phyloP scores from a whole-genome alignment of 2,113 vertebrate genomes.

The Albula glossodonta region DNA sequence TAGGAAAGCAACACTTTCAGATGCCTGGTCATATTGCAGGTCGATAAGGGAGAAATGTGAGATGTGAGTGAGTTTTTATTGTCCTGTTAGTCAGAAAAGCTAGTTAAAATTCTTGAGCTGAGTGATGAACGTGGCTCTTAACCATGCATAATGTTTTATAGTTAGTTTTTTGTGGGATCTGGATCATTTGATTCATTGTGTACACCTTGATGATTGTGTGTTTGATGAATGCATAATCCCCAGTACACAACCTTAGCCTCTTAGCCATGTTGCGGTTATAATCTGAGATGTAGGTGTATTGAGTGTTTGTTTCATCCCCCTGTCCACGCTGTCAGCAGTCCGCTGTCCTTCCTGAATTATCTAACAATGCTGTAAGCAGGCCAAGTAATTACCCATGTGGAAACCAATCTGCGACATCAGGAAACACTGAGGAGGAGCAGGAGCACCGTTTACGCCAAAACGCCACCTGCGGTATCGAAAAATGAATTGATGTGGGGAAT shows the following conservation, averaged over 20 bases:
- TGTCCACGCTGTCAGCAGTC: background rate
- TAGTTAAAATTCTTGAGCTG: background rate
- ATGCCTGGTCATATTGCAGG: too few relatives aligned
- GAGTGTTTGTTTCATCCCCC: background rate
- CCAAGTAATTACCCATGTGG: constrained; percentile 42
- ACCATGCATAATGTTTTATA: background rate
- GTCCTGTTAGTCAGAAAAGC: background rate
- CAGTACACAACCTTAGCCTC: background rate
- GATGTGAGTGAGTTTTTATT: background rate
- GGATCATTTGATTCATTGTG: background rate
- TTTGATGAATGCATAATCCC: constrained; percentile 1
- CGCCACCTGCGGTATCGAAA: background rate
- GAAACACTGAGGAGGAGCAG: constrained; percentile 30
- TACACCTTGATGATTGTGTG: background rate
- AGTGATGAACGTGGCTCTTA: background rate
- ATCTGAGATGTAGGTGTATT: background rate
- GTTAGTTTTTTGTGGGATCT: background rate
- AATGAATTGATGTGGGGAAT: background rate
- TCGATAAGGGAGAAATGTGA: background rate
- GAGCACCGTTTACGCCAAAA: background rate
- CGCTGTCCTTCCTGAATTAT: background rate
- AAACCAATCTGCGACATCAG: constrained; percentile 28
- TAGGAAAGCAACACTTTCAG: background rate
- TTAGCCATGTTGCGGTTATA: background rate
- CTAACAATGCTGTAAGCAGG: constrained; percentile 42